Conservation (phyloP, 2,797 vertebrate genomes). For the Aulostomus chinensis region DNA sequence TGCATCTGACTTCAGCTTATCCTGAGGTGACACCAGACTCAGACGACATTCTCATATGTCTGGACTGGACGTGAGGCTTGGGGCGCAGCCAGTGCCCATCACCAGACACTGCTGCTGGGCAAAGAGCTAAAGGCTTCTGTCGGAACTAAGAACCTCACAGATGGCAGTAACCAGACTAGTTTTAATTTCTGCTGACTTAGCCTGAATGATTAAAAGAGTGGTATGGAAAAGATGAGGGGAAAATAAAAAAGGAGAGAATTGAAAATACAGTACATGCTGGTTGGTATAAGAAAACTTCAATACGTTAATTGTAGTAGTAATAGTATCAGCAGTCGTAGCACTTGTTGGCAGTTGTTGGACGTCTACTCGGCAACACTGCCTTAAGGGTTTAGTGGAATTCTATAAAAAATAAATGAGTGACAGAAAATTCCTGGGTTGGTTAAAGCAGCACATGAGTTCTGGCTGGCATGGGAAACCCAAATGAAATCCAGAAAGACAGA, state of each 20-base stretch:
- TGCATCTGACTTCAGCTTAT: constrained; percentile 61
- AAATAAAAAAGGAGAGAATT: neutral
- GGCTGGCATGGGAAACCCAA: constrained; percentile 20
- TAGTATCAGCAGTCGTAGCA: no score
- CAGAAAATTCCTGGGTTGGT: constrained; percentile 12
- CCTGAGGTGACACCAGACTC: constrained; percentile 73
- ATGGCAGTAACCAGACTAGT: constrained; percentile 31
- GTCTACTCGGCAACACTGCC: neutral
- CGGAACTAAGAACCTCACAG: constrained; percentile 28
- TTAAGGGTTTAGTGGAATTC: neutral
- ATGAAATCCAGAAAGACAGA: constrained; percentile 34
- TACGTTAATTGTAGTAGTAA: neutral
- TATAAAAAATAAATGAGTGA: constrained; percentile 8
- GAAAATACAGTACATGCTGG: constrained; percentile 1
- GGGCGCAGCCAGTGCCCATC: constrained; percentile 64
- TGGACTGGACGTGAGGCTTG: constrained; percentile 70
- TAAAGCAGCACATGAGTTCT: constrained; percentile 16
- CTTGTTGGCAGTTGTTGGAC: constrained; percentile 3
- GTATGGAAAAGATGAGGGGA: constrained; percentile 24
- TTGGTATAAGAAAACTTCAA: constrained; percentile 7
- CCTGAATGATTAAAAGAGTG: constrained; percentile 6
- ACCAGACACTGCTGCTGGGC: constrained; percentile 57
- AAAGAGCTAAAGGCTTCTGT: constrained; percentile 32
- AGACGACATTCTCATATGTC: constrained; percentile 75
- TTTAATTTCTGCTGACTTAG: constrained; percentile 33